phyloP scores from a whole-genome alignment of 1,140 invertebrate species.

The Anoplolepis gracilipes region DNA sequence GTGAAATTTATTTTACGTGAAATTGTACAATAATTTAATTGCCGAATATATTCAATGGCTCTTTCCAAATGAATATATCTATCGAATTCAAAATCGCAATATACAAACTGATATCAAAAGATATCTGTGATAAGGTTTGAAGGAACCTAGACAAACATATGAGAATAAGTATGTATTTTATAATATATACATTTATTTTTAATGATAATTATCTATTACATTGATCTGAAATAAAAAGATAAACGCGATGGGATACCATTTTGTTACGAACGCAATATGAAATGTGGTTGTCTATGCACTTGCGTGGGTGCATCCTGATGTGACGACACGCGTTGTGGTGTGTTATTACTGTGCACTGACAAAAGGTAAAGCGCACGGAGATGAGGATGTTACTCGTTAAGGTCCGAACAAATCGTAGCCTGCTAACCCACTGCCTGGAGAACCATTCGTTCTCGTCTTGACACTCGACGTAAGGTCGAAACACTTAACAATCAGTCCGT shows the following conservation, averaged over 20 bases:
- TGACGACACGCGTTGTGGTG: neutral
- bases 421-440: constrained; percentile 66
- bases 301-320: constrained; percentile 1
- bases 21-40: too few species aligned
- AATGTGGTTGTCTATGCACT: neutral
- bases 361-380: constrained; percentile 64
- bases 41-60: too few species aligned
- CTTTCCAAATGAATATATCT: neutral
- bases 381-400: constrained; percentile 71
- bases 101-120: neutral
- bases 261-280: neutral
- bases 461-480: constrained; percentile 72
- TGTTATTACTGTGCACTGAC: neutral
- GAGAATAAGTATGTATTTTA: neutral
- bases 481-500: constrained; percentile 68
- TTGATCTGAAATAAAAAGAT: neutral
- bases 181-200: neutral
- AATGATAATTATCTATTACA: neutral
- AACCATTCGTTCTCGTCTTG: constrained; percentile 62
- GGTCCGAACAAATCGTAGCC: constrained; percentile 69
- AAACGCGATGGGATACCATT: neutral
- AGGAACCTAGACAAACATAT: neutral
- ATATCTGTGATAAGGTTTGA: neutral
- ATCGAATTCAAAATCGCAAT: neutral
- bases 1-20: neutral